These are phyloP conservation scores for Desmophyllum pertusum DNA, from an alignment of 92 coral and sea anemone genomes.

Conservation along the genomic window DNA sequence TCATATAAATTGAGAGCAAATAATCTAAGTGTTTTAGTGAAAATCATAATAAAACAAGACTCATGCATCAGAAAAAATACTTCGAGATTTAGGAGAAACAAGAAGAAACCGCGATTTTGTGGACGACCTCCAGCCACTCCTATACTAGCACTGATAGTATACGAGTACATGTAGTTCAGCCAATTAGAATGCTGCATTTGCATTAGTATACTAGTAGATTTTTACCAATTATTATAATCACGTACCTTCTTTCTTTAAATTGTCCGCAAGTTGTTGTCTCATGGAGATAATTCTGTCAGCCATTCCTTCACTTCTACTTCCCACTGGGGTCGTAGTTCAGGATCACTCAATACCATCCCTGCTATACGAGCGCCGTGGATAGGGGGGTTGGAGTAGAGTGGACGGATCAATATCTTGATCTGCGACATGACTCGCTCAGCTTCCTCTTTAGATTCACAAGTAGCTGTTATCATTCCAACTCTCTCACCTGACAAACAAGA, in stretches of 20 bases:
- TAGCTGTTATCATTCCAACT: constrained; percentile 79
- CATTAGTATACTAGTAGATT: too few species aligned
- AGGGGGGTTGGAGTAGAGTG: constrained; percentile 97
- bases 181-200: too few species aligned
- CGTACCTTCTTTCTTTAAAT: constrained; percentile 89
- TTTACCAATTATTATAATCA: too few species aligned
- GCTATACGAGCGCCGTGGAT: constrained; percentile 93
- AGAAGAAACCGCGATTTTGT: too few species aligned
- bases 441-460: constrained; percentile 86
- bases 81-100: too few species aligned
- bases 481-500: constrained; percentile 78
- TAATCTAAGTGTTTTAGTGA: too few species aligned
- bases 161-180: too few species aligned
- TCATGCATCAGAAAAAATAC: too few species aligned
- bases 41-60: too few species aligned
- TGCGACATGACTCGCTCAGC: constrained; percentile 94
- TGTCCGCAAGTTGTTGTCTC: constrained; percentile 84
- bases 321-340: constrained; percentile 87
- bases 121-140: too few species aligned
- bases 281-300: constrained; percentile 96
- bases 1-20: too few species aligned
- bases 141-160: too few species aligned
- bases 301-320: constrained; percentile 92
- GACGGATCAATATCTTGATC: constrained; percentile 94
- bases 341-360: constrained; percentile 77